Evolutionary conservation across 1,140 invertebrate genomes (phyloP).

Genomic region (Aphidius ervi): DNA sequence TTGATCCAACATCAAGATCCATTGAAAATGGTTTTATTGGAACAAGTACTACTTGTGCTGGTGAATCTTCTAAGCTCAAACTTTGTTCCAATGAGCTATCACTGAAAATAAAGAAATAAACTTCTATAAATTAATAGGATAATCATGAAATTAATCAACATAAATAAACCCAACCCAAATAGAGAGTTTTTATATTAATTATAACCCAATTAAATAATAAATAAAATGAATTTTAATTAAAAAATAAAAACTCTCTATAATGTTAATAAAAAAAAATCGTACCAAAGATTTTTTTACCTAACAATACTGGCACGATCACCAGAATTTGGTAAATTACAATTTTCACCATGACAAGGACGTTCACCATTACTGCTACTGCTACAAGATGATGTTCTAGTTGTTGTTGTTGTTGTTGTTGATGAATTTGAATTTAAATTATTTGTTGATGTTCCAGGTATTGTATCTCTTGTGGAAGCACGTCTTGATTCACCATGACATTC

Average conservation of each 20-base stretch:
- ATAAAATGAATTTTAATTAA: no score
- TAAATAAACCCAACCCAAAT: constrained; percentile 15
- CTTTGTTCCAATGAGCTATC: constrained; percentile 53
- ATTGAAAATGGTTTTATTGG: constrained; percentile 53
- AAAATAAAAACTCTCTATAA: no score
- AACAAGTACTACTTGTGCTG: constrained; percentile 34
- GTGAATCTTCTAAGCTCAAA: constrained; percentile 41
- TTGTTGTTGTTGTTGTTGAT: constrained; percentile 26
- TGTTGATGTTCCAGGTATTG: constrained; percentile 14
- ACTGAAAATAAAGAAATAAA: constrained; percentile 54
- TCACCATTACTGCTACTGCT: constrained; percentile 30
- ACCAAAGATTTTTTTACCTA: constrained; percentile 42
- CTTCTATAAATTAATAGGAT: constrained; percentile 46
- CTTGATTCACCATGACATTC: constrained; percentile 69
- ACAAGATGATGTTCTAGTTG: constrained; percentile 24
- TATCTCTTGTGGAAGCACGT: constrained; percentile 40
- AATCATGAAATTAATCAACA: constrained; percentile 22
- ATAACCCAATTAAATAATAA: no score
- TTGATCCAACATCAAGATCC: constrained; percentile 56
- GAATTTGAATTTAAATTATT: constrained; percentile 18
- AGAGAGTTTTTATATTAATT: constrained; percentile 6
- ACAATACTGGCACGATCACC: constrained; percentile 39
- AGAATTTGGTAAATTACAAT: constrained; percentile 26
- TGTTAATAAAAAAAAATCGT: constrained; percentile 12
- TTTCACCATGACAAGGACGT: constrained; percentile 31